Base-by-base conservation (phyloP, 2,113 vertebrate species). In the Neodon shergylaensis region DNA sequence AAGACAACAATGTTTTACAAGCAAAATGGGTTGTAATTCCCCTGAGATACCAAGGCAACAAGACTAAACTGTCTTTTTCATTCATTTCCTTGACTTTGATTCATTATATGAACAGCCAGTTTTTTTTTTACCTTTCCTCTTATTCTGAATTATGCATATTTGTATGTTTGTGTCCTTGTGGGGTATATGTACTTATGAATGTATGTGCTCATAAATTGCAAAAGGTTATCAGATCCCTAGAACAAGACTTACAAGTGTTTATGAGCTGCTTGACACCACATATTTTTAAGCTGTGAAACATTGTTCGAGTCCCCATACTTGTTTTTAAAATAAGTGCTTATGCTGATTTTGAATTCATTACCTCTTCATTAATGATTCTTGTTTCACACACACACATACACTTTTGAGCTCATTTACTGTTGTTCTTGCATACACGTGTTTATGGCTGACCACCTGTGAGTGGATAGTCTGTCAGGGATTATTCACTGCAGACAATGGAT, bases 261-360 rank as follows among this genome's bases (percentile, higher is more conserved):
- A 21, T 21, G 39, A 21, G 9, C 26, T 65, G 3, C 24, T 14
- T 44, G 24, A 16, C 22, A 58, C 36, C 4, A 13, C 2, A 31
- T 21, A 28, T 5, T 11, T 84, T 84, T 39, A 82, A 61, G 36
- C 4, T 65, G 14, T 6, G 28, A 31, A 42, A 31, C 22, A 26
- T 14, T 39, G 5, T 0, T 65, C 14, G 31, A 65, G 24, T 0
- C 1, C 7, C 2, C 4, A 42, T 17, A 63, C 54, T 83, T n/a
- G n/a, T 17, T 61, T 83, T 42, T 28, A 31, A 42, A 19, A 44
- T 10, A 44, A 65, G n/a, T 44, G 9, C 11, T 11, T 44, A 28
- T 28, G 31, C 82, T 44, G n/a, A 11, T 17, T 17, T 65, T 65
- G 36, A 61, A 82, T 39, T 61, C 12, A 61, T 39, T 2, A 82